Evolutionary conservation across 2,888 invertebrate species (phyloP), one percentile per base, ranked within the genome.

Genomic region (Leptodirus hochenwartii): DNA sequence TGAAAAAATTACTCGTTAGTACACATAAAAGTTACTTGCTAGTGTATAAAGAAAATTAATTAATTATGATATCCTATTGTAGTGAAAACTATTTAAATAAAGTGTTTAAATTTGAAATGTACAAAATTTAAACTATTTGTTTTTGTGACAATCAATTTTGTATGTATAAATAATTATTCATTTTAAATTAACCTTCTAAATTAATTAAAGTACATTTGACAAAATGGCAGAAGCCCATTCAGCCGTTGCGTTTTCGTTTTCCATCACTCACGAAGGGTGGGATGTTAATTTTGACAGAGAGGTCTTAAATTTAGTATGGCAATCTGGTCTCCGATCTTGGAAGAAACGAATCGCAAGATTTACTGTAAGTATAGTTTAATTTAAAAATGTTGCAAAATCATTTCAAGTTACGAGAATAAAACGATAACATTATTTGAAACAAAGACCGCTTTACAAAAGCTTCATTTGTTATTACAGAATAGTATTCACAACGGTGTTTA

Each of bases 241-340:
- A 39, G 95, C 95, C 31, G 95, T 95, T 38, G 95, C 93, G 37
- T 95, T 96, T 56, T 88, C 90, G 31, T 95, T 98, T 59, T 73
- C 87, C 27, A 88, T 99, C 46, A 91, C 93, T 37, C 95, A 95
- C 53, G 98, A 98, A 53, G 98, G 98, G 41, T 85, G 95, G 67
- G 87, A 93, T 50, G 85, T 98, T 30, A 88, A 95, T 57, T 91
- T 96, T 53, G 95, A 99, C 54, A 71, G 88, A 34, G 95, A 98
- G 60, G 91, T 96, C 4, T 67, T 98, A 8, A 76, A 87, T 51
- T 71, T 95, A 27, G 85, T 98, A 26, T 91, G 91, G 85, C 73
- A 84, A 45, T 90, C 93, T 14, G 95, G 95, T 25, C 56, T 90
- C 4, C 67, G 95, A 26, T 93, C 95, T 2, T 95, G 93, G 88